Conservation (phyloP, 2,797 vertebrate genomes). For the Bradypodion pumilum region DNA sequence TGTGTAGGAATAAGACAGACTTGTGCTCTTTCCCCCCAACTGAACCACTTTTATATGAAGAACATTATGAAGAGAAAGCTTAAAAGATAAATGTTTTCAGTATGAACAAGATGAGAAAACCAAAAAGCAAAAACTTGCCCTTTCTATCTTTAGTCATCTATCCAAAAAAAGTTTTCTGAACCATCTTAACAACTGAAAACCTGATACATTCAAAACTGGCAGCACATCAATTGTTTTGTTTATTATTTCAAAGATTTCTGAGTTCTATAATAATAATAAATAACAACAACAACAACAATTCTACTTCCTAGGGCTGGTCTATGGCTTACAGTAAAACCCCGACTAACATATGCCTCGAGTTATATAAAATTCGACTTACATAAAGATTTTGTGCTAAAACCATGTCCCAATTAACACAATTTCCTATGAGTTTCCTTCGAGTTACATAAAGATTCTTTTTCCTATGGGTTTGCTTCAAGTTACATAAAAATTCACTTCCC, state of each 20-base stretch:
- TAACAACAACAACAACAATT: not conserved
- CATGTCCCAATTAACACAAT: no score
- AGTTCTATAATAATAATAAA: not conserved
- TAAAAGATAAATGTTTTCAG: constrained; percentile 26
- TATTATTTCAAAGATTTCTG: constrained; percentile 3
- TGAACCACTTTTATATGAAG: constrained; percentile 9
- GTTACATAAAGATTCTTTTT: no score
- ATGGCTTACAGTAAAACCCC: no score
- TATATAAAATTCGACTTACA: no score
- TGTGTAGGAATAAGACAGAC: not conserved
- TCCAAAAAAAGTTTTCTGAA: not conserved
- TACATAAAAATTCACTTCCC: no score
- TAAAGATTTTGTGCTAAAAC: no score
- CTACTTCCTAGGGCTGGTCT: not conserved
- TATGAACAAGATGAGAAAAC: not conserved
- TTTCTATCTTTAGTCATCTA: constrained; percentile 6
- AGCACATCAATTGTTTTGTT: not conserved
- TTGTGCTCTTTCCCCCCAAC: not conserved
- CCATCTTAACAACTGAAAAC: not conserved
- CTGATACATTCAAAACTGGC: not conserved
- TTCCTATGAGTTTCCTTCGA: no score
- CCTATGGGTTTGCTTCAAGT: no score
- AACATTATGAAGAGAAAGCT: constrained; percentile 1
- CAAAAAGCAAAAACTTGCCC: not conserved
- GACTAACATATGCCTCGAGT: no score